These are phyloP conservation scores for Brienomyrus brachyistius DNA, from an alignment of 2,113 vertebrate species.

Conservation along the genomic window DNA sequence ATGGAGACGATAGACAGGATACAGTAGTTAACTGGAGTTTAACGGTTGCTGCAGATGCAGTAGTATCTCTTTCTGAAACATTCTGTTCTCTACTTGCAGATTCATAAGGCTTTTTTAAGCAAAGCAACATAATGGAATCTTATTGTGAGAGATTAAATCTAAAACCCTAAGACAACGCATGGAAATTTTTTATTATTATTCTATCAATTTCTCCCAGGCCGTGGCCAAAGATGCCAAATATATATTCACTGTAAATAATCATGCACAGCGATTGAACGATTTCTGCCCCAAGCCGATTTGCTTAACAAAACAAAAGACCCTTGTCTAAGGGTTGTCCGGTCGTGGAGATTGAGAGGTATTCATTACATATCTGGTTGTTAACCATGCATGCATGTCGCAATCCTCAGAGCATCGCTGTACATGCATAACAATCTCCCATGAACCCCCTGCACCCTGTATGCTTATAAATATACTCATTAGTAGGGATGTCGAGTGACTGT, in stretches of 20 bases:
- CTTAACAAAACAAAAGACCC: not conserved
- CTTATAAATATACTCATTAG: conserved; percentile 1
- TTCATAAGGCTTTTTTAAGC: not conserved
- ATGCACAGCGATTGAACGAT: not conserved
- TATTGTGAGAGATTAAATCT: not conserved
- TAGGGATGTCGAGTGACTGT: not conserved
- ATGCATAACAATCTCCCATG: not conserved
- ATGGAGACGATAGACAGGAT: not conserved
- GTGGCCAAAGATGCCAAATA: not conserved
- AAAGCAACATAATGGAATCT: not conserved
- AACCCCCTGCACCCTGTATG: no score
- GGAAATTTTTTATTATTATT: not conserved
- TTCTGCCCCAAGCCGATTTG: not conserved
- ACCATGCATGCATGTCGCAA: not conserved
- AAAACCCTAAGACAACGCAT: not conserved
- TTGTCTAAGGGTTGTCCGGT: not conserved
- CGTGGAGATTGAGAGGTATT: not conserved
- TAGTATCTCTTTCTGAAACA: not conserved
- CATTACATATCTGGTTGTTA: not conserved
- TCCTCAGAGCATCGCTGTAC: not conserved
- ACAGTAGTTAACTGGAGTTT: not conserved
- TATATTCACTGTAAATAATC: not conserved
- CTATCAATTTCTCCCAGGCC: not conserved
- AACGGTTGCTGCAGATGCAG: not conserved
- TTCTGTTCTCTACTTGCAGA: not conserved